Base-by-base conservation (phyloP, 2,888 invertebrate species). In the Incurvaria masculella region DNA sequence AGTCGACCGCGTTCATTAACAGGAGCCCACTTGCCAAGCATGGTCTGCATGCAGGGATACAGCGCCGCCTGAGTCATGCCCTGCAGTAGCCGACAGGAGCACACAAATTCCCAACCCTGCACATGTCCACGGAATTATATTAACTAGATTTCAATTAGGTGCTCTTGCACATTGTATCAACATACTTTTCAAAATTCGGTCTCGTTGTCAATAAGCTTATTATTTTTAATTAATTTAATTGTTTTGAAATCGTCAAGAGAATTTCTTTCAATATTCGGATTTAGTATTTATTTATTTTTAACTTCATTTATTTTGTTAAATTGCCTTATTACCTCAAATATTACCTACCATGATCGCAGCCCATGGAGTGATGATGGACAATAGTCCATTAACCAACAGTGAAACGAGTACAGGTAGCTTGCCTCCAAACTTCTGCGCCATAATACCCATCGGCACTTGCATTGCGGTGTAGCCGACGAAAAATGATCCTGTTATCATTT, bases 1-100 rank as follows among this genome's bases (percentile, higher is more conserved):
- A 86, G 66, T 49, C 82, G 67, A 4, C 84, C 83, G 39, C 86
- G 70, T 60, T 88, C 87, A 0, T 80, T 71, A 0, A 76, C 59
- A 0, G 87, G 86, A 1, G 79, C 85, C 91, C 90, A 91, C 60
- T 86, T 87, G 1, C 88, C 84, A 41, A 90, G 62, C 14, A 88
- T 64, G 0, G 85, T 86, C 57, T 89, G 89, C 1, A 84, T 72
- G 51, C 84, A 82, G 0, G 91, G 89, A 59, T 84, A 85, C 21
- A 88, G 72, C 16, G 85, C 83, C 2, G 87, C 85, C 66, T 91
- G 88, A 1, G 83, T 78, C 49, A 89, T 70, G 1, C 94, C 94
- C 64, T 89, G 87, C 1, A 87, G 56, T 0, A 89, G 79, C 46
- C 94, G 79, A 46, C 85, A 79, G 0, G 67, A 66, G 57, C 87